These are phyloP conservation scores for Rhineura floridana DNA, from an alignment of 2,113 vertebrate genomes.

Conservation along the genomic window DNA sequence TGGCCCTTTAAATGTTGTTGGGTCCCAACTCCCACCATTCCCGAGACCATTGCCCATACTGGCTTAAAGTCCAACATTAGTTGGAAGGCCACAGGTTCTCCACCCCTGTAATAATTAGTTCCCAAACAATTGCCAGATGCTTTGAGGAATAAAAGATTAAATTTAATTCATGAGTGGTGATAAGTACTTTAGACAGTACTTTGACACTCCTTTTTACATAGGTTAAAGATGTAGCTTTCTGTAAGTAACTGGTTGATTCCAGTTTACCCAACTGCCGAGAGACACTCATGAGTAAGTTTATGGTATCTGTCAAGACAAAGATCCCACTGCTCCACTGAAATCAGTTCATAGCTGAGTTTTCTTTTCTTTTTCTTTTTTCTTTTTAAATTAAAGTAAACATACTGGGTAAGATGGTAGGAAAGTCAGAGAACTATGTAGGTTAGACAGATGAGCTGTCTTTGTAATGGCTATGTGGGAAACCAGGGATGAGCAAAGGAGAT, in stretches of 20 bases:
- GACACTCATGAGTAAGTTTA: neutral
- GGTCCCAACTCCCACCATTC: no score
- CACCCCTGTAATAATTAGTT: no score
- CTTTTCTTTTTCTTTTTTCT: neutral
- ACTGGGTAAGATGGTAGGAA: conserved; percentile 37
- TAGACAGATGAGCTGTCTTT: conserved; percentile 43
- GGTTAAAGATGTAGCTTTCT: neutral
- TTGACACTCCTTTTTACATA: neutral
- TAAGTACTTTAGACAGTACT: neutral
- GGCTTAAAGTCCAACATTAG: no score
- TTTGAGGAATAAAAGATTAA: neutral
- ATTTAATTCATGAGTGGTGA: neutral
- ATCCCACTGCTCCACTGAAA: neutral
- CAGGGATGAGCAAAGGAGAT: conserved; percentile 64
- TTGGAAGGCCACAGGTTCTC: no score
- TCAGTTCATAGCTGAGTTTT: neutral
- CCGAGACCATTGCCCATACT: no score
- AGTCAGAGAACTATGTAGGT: conserved; percentile 44
- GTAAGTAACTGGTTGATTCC: neutral
- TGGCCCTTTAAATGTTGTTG: no score
- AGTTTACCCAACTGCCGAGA: neutral
- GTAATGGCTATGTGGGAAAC: conserved; percentile 62
- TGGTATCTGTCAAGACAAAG: neutral
- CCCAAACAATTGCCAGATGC: neutral
- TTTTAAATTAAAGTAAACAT: conserved; percentile 13